These are phyloP conservation scores for Nomada lathburiana DNA, from an alignment of 2,888 invertebrate species.

Conservation along the genomic window DNA sequence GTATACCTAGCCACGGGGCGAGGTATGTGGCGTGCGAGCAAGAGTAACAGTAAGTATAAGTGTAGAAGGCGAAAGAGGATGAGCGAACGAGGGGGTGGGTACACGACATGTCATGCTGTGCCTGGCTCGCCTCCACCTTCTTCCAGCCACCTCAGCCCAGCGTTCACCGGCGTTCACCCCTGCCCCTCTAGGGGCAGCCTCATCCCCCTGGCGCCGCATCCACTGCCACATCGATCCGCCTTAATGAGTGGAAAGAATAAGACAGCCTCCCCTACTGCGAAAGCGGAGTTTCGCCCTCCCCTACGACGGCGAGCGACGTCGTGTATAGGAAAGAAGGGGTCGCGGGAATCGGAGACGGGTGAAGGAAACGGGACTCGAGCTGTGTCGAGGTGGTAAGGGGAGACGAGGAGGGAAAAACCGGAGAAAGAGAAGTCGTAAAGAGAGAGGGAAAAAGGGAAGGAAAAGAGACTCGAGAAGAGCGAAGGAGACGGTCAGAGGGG, in stretches of 20 bases:
- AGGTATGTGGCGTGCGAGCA: conserved; percentile 13
- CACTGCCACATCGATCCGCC: conserved; percentile 84
- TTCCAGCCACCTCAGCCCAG: conserved; percentile 71
- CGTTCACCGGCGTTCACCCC: conserved; percentile 57
- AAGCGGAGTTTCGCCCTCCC: conserved; percentile 73
- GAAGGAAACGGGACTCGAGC: conserved; percentile 72
- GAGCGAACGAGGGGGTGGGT: conserved; percentile 59
- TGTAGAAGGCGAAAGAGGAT: conserved; percentile 54
- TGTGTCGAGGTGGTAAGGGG: conserved; percentile 44
- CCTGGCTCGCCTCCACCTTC: conserved; percentile 76
- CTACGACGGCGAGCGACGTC: conserved; percentile 71
- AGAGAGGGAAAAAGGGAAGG: conserved; percentile 24
- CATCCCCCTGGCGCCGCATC: conserved; percentile 75
- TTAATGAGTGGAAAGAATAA: conserved; percentile 85
- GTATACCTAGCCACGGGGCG: conserved; percentile 5
- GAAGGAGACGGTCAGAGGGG: conserved; percentile 64
- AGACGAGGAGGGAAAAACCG: conserved; percentile 37
- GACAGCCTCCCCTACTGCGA: conserved; percentile 80
- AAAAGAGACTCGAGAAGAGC: conserved; percentile 47
- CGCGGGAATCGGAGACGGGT: conserved; percentile 76
- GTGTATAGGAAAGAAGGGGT: conserved; percentile 79
- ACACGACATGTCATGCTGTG: conserved; percentile 78
- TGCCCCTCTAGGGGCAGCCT: conserved; percentile 48
- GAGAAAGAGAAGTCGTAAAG: conserved; percentile 30
- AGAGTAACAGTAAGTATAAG: conserved; percentile 29